Percentiles rank a stretch among this genome's conserved stretches.
phyloP scores from a whole-genome alignment of 30 jellyfish, hydroid and myxozoan species.

The Turritopsis rubra region DNA sequence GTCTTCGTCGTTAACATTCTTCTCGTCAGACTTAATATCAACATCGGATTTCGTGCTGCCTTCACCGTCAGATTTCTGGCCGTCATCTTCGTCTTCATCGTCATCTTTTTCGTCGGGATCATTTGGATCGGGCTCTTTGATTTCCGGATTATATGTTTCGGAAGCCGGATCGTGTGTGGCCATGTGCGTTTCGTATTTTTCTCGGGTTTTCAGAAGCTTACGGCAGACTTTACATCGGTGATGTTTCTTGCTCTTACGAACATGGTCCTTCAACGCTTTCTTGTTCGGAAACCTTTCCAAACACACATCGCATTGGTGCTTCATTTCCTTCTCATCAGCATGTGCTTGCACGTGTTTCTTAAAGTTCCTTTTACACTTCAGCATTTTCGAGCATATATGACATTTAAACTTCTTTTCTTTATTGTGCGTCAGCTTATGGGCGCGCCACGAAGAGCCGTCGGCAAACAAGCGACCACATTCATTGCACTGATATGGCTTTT shows the following conservation, averaged over 20 bases:
- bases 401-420: slow-evolving; percentile 35
- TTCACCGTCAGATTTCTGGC: slow-evolving; percentile 19
- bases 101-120: slow-evolving; percentile 21
- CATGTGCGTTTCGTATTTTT: slow-evolving; percentile 14
- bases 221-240: slow-evolving; percentile 26
- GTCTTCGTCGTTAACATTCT: not conserved
- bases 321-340: slow-evolving; percentile 29
- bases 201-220: slow-evolving; percentile 26
- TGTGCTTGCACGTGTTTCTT: slow-evolving; percentile 36
- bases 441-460: slow-evolving; percentile 42
- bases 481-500: slow-evolving; percentile 34
- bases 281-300: slow-evolving; percentile 27
- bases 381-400: slow-evolving; percentile 29
- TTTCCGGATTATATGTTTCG: slow-evolving; percentile 20
- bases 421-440: slow-evolving; percentile 35
- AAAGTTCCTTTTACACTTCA: slow-evolving; percentile 34
- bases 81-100: slow-evolving; percentile 27
- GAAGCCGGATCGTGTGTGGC: slow-evolving; percentile 35
- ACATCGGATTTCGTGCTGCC: not conserved
- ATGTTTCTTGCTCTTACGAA: slow-evolving; percentile 14
- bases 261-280: slow-evolving; percentile 18
- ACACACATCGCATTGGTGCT: slow-evolving; percentile 30
- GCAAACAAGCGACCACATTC: slow-evolving; percentile 39
- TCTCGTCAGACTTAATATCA: slow-evolving; percentile 16
- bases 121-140: slow-evolving; percentile 8